A percentile compares a stretch with the other conserved stretches of the same genome.
phyloP scores from a whole-genome alignment of 2,113 vertebrate species.

The Prionailurus bengalensis region DNA sequence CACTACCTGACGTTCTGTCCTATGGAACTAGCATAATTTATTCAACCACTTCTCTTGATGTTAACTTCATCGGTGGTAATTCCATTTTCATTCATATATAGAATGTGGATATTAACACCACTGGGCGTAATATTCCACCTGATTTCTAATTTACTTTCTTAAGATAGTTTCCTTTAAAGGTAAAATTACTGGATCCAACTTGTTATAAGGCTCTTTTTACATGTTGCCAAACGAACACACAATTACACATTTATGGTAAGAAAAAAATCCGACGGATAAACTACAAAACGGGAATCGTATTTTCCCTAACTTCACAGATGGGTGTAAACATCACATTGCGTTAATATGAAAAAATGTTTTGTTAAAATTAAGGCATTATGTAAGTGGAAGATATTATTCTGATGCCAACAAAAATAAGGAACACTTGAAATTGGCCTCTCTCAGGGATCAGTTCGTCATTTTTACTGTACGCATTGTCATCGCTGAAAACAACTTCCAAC shows the following conservation, averaged over 20 bases:
- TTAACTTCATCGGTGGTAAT: background rate
- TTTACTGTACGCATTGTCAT: background rate
- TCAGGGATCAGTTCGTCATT: background rate
- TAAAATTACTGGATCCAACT: background rate
- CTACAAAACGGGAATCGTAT: background rate
- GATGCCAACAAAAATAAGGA: background rate
- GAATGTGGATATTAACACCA: background rate
- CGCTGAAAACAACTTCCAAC: background rate
- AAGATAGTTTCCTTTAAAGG: background rate
- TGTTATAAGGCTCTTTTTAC: background rate
- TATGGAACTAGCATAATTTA: background rate
- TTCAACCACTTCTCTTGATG: background rate
- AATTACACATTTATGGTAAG: background rate
- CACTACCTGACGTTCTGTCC: background rate
- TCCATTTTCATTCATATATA: background rate
- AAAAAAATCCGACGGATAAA: background rate
- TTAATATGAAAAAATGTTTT: background rate
- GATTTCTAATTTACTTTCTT: background rate
- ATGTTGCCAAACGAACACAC: background rate
- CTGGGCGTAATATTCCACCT: background rate
- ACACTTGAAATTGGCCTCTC: background rate
- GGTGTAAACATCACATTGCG: background rate
- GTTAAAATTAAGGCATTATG: background rate
- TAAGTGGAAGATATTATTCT: background rate
- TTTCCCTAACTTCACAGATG: background rate